Base-by-base conservation (phyloP, 2,888 invertebrate genomes). In the Rhabditoides inermis region DNA sequence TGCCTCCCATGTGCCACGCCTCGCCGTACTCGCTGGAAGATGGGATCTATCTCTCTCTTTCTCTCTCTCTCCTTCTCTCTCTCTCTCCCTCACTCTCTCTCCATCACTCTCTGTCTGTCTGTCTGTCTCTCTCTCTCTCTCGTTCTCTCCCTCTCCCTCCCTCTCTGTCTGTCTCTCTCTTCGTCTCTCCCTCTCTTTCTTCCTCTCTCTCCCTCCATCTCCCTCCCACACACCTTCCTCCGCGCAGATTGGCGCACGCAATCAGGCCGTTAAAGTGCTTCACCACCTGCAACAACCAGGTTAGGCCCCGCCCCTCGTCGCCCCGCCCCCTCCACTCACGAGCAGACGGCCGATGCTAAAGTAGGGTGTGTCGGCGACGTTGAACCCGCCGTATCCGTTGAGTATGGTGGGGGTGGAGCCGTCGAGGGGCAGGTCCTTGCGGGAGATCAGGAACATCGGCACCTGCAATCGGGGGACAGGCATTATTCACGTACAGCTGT, bases 371-470 rank as follows among this genome's bases (percentile, higher is more conserved):
- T 92, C 82, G 77, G 88, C 87, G 65, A 90, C 85, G 80, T 69
- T 55, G 52, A 98, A 98, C 1, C 68, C 95, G 50, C 95, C 95
- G 78, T 95, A 95, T 18, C 92, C 95, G 78, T 94, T 94, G 32
- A 98, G 79, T 42, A 92, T 81, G 59, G 88, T 86, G 0, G 92
- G 89, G 32, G 55, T 66, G 20, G 48, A 49, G 35, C 63, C 65
- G 48, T 70, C 56, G 46, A 51, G 39, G 15, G 23, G 30, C 22
- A 63, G 42, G 30, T 51, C 51, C 73, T 80, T 79, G 49, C 63
- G 73, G 56, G 78, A 77, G 2, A 80, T 84, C 60, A 95, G 86
- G 78, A 91, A 95, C 92, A 95, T 94, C 22, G 94, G 94, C 68
- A 95, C 52, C 60, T 67, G 40, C 26, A 51, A 39, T 35, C 27